Conservation (phyloP, 2,113 vertebrate species). For the Atrichornis clamosus region DNA sequence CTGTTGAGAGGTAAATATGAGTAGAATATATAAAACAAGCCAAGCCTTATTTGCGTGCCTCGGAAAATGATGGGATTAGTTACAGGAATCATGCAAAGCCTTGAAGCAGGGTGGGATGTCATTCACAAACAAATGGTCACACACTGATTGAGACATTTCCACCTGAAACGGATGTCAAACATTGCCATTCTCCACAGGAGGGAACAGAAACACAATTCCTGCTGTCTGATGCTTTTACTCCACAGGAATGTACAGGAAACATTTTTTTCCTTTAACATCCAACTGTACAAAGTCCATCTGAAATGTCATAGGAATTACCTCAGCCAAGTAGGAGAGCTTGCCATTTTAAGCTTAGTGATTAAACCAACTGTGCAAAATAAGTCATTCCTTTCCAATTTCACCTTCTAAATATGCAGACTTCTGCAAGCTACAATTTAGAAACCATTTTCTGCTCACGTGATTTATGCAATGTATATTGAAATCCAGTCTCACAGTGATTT, state of each 20-base stretch:
- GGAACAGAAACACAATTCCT: slow-evolving; percentile 16
- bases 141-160: slow-evolving; percentile 5
- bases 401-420: neutral
- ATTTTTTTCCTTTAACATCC: neutral
- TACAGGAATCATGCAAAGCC: slow-evolving; percentile 71
- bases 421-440: neutral
- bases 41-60: neutral
- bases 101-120: slow-evolving; percentile 58
- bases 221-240: neutral
- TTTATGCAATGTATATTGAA: neutral
- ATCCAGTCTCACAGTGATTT: neutral
- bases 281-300: neutral
- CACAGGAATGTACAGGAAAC: slow-evolving; percentile 14
- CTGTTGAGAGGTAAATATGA: slow-evolving; percentile 74
- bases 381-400: neutral
- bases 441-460: neutral
- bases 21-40: neutral
- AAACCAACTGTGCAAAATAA: neutral
- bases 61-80: neutral
- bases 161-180: slow-evolving; percentile 22
- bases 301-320: neutral
- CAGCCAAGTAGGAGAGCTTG: slow-evolving; percentile 30
- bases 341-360: slow-evolving; percentile 1
- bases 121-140: slow-evolving; percentile 70
- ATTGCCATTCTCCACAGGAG: neutral